A percentile compares a stretch with the other conserved stretches of the same genome.
These are phyloP conservation scores for Riptortus pedestris DNA, from an alignment of 1,140 invertebrate genomes.

Conservation along the genomic window DNA sequence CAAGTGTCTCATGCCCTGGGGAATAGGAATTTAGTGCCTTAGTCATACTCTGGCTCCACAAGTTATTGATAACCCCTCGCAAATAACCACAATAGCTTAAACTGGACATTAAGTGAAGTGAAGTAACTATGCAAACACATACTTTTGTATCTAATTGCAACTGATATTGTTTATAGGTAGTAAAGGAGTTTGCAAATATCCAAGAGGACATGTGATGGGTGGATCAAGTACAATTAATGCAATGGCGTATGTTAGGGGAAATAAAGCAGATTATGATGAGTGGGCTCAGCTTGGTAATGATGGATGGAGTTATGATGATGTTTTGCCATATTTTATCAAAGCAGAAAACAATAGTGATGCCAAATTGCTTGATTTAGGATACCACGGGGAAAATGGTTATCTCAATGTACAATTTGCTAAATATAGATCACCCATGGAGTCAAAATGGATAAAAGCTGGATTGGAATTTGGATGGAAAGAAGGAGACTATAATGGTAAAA, in stretches of 20 bases:
- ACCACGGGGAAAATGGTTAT: background rate
- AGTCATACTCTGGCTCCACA: too few relatives aligned
- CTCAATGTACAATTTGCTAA: slow-evolving; percentile 1
- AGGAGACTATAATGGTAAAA: slow-evolving; percentile 1
- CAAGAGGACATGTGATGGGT: slow-evolving; percentile 67
- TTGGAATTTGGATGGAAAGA: slow-evolving; percentile 35
- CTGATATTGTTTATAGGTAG: too few relatives aligned
- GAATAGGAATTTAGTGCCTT: too few relatives aligned
- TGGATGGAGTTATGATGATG: slow-evolving; percentile 81
- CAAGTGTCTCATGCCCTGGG: too few relatives aligned
- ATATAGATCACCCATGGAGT: slow-evolving; percentile 8
- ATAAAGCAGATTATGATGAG: slow-evolving; percentile 77
- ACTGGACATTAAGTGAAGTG: too few relatives aligned
- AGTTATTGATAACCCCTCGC: too few relatives aligned
- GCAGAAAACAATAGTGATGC: slow-evolving; percentile 1
- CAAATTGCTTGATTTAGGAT: background rate
- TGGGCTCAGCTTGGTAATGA: slow-evolving; percentile 77
- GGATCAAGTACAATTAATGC: slow-evolving; percentile 88
- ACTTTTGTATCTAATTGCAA: too few relatives aligned
- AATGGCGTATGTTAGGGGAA: slow-evolving; percentile 89
- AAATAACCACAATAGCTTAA: too few relatives aligned
- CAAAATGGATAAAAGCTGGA: slow-evolving; percentile 42
- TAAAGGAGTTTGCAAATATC: slow-evolving; percentile 1
- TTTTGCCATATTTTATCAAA: slow-evolving; percentile 78
- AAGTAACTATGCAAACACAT: too few relatives aligned